Percentiles rank a stretch among this genome's conserved stretches.
These are phyloP conservation scores for Tyria jacobaeae DNA, from an alignment of 2,888 invertebrate species.

Conservation along the genomic window DNA sequence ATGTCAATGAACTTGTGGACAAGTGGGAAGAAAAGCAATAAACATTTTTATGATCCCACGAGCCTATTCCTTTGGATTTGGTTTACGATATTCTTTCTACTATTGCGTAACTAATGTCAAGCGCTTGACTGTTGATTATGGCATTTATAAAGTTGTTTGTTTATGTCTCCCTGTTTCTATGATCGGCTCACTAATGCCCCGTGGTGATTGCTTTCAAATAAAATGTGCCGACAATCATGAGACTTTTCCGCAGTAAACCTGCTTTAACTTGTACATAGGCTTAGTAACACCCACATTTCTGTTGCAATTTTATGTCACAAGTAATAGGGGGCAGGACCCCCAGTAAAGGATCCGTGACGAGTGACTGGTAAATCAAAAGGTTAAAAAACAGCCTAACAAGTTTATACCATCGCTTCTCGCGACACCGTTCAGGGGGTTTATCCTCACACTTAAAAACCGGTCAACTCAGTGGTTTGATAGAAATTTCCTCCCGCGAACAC, in stretches of 20 bases:
- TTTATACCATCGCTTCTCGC: background rate
- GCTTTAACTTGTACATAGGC: background rate
- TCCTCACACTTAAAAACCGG: background rate
- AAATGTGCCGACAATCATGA: constrained; percentile 12
- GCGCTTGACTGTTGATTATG: constrained; percentile 41
- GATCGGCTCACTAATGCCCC: constrained; percentile 30
- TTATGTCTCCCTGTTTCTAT: constrained; percentile 36
- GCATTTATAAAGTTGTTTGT: constrained; percentile 49
- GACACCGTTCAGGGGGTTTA: background rate
- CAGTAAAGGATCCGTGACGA: constrained; percentile 2
- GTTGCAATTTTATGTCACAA: background rate
- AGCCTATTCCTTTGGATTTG: constrained; percentile 65
- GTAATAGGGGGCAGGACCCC: constrained; percentile 4
- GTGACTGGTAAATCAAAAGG: constrained; percentile 1
- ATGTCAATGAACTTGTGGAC: constrained; percentile 69
- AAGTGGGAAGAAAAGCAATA: constrained; percentile 82
- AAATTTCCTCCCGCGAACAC: constrained; percentile 1
- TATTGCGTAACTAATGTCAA: constrained; percentile 59
- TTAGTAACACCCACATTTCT: background rate
- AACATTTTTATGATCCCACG: constrained; percentile 75
- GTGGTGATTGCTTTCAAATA: constrained; percentile 28
- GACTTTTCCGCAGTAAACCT: constrained; percentile 24
- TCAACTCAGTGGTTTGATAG: background rate
- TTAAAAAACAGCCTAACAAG: constrained; percentile 4
- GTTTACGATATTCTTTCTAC: constrained; percentile 61